phyloP scores from a whole-genome alignment of 2,113 vertebrate genomes.

The Calyptommatus sinebrachiatus region DNA sequence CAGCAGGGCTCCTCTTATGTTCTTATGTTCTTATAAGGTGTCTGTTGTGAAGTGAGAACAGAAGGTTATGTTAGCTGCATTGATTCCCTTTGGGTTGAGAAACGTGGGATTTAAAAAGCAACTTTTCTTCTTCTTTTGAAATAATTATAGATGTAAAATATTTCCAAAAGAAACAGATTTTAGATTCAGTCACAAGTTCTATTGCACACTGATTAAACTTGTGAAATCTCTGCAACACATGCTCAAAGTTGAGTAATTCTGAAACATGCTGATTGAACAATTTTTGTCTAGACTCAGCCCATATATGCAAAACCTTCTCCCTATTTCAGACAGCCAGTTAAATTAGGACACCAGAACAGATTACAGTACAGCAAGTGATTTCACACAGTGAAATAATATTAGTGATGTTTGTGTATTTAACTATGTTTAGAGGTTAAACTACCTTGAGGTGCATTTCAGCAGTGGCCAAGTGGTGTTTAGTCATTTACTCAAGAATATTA shows the following conservation, averaged over 20 bases:
- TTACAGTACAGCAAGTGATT: background rate
- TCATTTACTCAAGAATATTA: no score
- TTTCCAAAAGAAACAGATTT: background rate
- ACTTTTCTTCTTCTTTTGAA: background rate
- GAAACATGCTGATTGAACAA: background rate
- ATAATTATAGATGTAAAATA: background rate
- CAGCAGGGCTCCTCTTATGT: no score
- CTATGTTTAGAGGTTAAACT: background rate
- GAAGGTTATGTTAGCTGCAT: no score
- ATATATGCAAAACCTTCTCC: background rate
- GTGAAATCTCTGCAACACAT: background rate
- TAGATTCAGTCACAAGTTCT: background rate
- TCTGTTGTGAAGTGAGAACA: no score
- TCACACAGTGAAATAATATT: background rate
- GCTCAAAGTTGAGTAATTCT: background rate
- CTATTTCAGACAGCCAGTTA: background rate
- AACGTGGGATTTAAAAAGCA: no score
- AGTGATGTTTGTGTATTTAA: background rate
- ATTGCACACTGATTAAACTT: background rate
- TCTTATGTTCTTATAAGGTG: no score
- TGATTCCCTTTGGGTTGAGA: no score
- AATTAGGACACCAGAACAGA: background rate
- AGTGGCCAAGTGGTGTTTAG: no score
- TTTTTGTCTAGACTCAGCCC: slow-evolving; percentile 23
- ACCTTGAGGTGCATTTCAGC: background rate